phyloP scores from a whole-genome alignment of 2,888 invertebrate species.

The Lasioglossum calceatum region DNA sequence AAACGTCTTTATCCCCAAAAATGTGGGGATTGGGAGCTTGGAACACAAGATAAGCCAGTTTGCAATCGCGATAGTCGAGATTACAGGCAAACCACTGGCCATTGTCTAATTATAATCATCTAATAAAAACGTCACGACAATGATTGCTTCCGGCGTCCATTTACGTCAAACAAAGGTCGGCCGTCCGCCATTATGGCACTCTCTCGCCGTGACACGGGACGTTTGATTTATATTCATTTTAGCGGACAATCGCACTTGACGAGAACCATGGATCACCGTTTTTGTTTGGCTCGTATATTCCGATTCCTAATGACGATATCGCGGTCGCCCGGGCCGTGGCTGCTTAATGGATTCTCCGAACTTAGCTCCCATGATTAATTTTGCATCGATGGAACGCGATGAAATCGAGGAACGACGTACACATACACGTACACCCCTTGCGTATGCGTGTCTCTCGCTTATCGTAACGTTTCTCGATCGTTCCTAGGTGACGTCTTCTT shows the following conservation, averaged over 20 bases:
- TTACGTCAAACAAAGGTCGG: too few species aligned
- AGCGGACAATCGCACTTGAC: constrained; percentile 65
- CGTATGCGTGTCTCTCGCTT: neutral
- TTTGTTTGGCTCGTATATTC: constrained; percentile 59
- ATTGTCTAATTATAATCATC: too few species aligned
- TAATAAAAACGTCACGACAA: too few species aligned
- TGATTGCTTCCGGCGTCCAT: too few species aligned
- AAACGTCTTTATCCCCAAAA: too few species aligned
- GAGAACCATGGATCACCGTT: constrained; percentile 57
- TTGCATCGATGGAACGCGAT: constrained; percentile 71
- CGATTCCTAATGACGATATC: constrained; percentile 74
- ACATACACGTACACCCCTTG: neutral
- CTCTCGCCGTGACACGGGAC: neutral
- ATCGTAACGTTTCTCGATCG: neutral
- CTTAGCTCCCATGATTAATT: constrained; percentile 82
- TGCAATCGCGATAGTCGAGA: too few species aligned
- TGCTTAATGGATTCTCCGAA: constrained; percentile 82
- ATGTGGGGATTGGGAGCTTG: too few species aligned
- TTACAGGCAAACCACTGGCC: too few species aligned
- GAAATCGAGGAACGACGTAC: constrained; percentile 55
- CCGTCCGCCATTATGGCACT: neutral
- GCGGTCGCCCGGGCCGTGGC: constrained; percentile 49
- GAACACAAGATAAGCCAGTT: too few species aligned
- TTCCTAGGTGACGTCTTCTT: neutral
- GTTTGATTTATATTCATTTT: constrained; percentile 70